phyloP scores from a whole-genome alignment of 2,888 invertebrate genomes.

The Caenorhabditis panamensis region DNA sequence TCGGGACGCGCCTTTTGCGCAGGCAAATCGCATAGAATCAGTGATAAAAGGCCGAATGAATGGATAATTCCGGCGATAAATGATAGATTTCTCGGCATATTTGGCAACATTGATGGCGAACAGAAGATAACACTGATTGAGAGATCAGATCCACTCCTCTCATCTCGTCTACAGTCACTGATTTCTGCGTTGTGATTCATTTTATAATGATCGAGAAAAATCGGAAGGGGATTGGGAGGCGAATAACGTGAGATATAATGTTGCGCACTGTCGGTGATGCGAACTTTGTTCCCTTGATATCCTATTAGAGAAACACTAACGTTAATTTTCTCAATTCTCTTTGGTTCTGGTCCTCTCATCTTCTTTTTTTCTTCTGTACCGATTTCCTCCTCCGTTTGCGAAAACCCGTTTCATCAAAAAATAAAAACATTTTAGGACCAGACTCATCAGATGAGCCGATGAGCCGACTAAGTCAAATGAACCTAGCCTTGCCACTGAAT shows the following conservation, averaged over 20 bases:
- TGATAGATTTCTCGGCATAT: background rate
- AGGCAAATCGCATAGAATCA: background rate
- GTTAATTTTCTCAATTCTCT: background rate
- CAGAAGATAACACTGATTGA: slow-evolving; percentile 8
- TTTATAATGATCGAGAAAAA: background rate
- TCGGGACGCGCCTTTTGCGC: background rate
- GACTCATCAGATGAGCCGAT: too few species aligned
- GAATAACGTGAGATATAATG: too few species aligned
- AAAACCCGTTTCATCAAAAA: background rate
- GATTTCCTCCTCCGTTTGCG: too few species aligned
- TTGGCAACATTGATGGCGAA: background rate
- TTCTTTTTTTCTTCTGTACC: too few species aligned
- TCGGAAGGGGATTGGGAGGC: too few species aligned
- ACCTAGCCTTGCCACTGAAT: background rate
- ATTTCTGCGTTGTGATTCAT: background rate
- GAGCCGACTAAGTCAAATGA: background rate
- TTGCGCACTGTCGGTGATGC: too few species aligned
- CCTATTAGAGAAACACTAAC: too few species aligned
- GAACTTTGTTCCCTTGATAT: slow-evolving; percentile 1
- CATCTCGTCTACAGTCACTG: background rate
- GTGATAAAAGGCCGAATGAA: slow-evolving; percentile 11
- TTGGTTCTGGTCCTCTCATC: background rate
- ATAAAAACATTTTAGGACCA: background rate
- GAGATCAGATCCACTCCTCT: background rate
- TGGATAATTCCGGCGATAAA: background rate